Evolutionary conservation across 2,888 invertebrate genomes (phyloP).

Genomic region (Stomorhina lunata): DNA sequence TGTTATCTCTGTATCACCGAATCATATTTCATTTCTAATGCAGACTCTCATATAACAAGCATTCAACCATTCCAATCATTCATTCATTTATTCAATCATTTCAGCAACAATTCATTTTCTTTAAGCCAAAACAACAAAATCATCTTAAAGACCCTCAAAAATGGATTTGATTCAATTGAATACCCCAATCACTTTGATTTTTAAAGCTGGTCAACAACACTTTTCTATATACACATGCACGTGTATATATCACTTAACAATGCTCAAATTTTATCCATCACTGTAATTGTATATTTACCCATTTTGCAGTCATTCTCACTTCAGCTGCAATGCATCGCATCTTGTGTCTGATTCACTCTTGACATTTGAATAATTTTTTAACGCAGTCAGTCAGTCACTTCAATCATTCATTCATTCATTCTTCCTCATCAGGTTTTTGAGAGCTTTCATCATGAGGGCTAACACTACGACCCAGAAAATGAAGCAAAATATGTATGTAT

Average conservation of each 20-base stretch:
- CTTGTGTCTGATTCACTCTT: background rate
- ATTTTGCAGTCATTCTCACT: no score
- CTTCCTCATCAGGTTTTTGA: background rate
- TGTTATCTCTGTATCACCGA: background rate
- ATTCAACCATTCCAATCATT: background rate
- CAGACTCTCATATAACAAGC: background rate
- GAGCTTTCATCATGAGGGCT: background rate
- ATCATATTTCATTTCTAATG: constrained; percentile 29
- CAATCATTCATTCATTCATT: background rate
- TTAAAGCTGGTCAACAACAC: no score
- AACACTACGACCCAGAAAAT: no score
- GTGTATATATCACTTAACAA: no score
- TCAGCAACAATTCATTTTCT: background rate
- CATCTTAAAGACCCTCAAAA: constrained; percentile 39
- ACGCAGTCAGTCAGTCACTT: no score
- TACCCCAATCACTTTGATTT: constrained; percentile 8
- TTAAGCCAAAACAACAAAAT: constrained; percentile 28
- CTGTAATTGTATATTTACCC: no score
- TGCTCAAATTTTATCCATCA: no score
- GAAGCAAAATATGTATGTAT: no score
- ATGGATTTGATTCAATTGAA: constrained; percentile 8
- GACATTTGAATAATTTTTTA: constrained; percentile 44
- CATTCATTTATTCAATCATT: background rate
- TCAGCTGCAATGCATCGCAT: background rate
- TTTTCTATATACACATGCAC: no score